Base-by-base conservation (phyloP, 2,797 vertebrate species). In the Harpagifer antarcticus region DNA sequence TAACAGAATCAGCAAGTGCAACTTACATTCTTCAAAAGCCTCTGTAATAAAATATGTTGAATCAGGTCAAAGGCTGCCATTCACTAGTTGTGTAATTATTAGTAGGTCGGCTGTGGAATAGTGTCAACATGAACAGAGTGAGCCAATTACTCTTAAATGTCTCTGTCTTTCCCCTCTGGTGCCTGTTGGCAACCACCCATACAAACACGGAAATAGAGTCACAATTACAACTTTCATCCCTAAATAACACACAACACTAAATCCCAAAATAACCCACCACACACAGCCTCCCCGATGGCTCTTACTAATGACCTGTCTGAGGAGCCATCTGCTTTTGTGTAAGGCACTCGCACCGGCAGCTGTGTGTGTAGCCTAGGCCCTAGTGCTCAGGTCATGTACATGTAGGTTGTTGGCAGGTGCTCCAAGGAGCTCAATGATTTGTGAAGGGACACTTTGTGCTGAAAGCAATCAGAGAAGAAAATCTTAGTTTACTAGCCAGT, bases 221-320 rank as follows among this genome's bases (percentile, higher is more conserved):
- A 61, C 73, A 59, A 54, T 54, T 62, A 68, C 74, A 87, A 75
- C 88, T 70, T 81, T 85, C 71, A 79, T 86, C 86, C 83, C 68
- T 81, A 90, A 92, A 92, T 91, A 89, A 88, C 83, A 73, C 84
- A 63, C 76, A 77, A 86, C 84, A 74, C 68, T 43, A 37, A 72
- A 89, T 81, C 89, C 83, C 49, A 71, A 84, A 90, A 91, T 92
- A 91, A 77, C 77, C 79, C 68, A 12, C 79, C 87, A 83, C 78
- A 76, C 77, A 76, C 73, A 75, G 75, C 74, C 68, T 65, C 68
- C 76, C 59, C 62, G 75, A 65, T 5, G 27, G 56, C 63, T 81
- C 70, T 78, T 65, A 72, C 72, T 88, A 86, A 86, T 68, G 79
- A 81, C 81, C 84, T 9, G 69, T 85, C 82, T 89, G 86, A 86